Evolutionary conservation across 2,888 invertebrate species (phyloP).

Genomic region (Dasysyrphus tricinctus): DNA sequence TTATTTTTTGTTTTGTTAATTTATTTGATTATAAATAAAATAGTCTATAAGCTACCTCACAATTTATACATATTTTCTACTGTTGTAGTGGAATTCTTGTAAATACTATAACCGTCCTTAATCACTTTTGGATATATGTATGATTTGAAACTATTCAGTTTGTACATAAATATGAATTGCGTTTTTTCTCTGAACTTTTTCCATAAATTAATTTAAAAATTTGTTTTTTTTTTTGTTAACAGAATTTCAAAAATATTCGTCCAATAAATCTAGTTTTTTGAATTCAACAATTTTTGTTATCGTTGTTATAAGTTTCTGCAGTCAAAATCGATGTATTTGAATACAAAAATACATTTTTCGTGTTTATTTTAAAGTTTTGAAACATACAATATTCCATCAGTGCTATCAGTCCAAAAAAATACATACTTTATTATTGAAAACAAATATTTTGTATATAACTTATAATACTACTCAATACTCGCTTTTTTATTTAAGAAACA

Average conservation of each 20-base stretch:
- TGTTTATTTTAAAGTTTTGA: not conserved
- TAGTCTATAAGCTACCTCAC: conserved; percentile 45
- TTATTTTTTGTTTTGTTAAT: not conserved
- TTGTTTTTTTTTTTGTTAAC: not conserved
- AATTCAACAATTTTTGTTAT: not conserved
- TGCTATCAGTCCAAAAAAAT: conserved; percentile 17
- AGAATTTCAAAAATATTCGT: not conserved
- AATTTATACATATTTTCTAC: conserved; percentile 23
- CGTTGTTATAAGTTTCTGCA: not conserved
- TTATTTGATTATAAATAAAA: not conserved
- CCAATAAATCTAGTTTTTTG: not conserved
- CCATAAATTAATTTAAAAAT: too few species aligned
- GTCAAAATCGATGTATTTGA: too few species aligned
- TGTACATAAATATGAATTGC: not conserved
- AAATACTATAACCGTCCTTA: conserved; percentile 53
- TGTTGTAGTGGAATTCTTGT: conserved; percentile 32
- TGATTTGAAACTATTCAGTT: not conserved
- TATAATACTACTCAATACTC: conserved; percentile 20
- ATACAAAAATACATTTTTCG: not conserved
- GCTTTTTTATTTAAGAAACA: conserved; percentile 2
- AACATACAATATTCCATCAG: not conserved
- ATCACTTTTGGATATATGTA: conserved; percentile 21
- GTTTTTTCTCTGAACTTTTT: too few species aligned
- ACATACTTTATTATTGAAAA: not conserved
- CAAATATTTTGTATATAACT: conserved; percentile 15